phyloP scores from a whole-genome alignment of 92 coral and sea anemone species.

The Bergia sp. region DNA sequence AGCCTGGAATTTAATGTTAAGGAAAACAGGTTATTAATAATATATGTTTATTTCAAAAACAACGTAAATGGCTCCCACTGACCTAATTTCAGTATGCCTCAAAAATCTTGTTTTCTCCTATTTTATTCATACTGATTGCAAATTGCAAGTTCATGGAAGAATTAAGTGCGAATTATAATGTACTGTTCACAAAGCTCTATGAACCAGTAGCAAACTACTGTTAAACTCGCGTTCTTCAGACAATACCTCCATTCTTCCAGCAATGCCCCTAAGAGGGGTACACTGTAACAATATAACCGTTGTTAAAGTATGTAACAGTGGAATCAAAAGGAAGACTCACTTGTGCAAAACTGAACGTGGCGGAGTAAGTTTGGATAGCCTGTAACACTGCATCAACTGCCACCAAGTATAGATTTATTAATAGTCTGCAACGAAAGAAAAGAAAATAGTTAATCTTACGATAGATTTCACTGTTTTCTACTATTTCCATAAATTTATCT shows the following conservation, averaged over 20 bases:
- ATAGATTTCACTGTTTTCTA: neutral
- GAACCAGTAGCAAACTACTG: too few relatives aligned
- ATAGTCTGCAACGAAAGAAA: slow-evolving; percentile 44
- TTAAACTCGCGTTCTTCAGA: too few relatives aligned
- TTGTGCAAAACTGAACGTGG: slow-evolving; percentile 51
- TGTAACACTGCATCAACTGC: slow-evolving; percentile 72
- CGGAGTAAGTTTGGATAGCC: slow-evolving; percentile 65
- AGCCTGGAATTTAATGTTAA: slow-evolving; percentile 45
- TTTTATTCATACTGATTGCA: neutral
- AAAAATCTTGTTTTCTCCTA: neutral
- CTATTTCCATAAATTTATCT: too few relatives aligned
- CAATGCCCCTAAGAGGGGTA: neutral
- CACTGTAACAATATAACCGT: neutral
- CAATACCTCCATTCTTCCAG: neutral
- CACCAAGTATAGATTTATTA: slow-evolving; percentile 73
- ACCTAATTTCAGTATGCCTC: neutral
- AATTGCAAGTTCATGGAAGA: neutral
- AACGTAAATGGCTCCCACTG: neutral
- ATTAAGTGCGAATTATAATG: neutral
- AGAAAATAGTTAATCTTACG: neutral
- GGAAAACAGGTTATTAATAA: neutral
- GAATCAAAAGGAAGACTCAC: slow-evolving; percentile 17
- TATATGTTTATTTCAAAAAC: neutral
- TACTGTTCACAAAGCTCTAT: too few relatives aligned
- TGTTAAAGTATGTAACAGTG: neutral